Evolutionary conservation across 2,888 invertebrate genomes (phyloP), one percentile per base, ranked within the genome.

Genomic region (Caenorhabditis drosophilae): DNA sequence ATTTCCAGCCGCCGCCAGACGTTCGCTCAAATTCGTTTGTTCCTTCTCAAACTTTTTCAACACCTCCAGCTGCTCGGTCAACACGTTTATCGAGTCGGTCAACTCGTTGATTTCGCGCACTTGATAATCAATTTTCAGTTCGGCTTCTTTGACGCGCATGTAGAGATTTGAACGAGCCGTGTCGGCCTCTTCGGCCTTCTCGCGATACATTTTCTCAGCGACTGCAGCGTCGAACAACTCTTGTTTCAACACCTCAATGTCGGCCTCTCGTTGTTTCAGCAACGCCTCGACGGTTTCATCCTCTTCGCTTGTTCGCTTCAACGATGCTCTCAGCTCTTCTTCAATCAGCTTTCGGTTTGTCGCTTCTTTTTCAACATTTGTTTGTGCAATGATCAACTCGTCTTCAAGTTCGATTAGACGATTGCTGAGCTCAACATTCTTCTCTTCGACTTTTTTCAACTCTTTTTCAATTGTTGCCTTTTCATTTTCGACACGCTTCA

Each of bases 401-500:
- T n/a, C 22, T 6, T 35, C 34, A 15, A 38, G 16, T n/a, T 53
- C 34, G 31, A 40, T n/a, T 2, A 56, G 12, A 2, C 9, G 22
- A 2, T 11, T 12, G 2, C 48, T n/a, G 9, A 47, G 1, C 15
- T 38, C 23, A 1, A 3, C 38, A 42, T 15, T 26, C 22, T 15
- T 63, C 48, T 0, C 36, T 26, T 44, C 36, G 20, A 57, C 42
- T 18, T 54, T 48, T 0, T 34, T 42, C 12, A 55, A 12, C 15
- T 58, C 42, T 0, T 25, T 18, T 2, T 26, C 36, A 15, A 58
- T 2, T 3, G 16, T 36, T 2, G 27, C 20, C 18, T 64, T 64
- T 35, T 64, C 64, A 2, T 27, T n/a, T 23, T 64, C 58, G 2
- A 55, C 51, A 25, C 53, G 54, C 9, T 55, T 58, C 31, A 63